phyloP scores from a whole-genome alignment of 2,888 invertebrate genomes.

The Achlya flavicornis region DNA sequence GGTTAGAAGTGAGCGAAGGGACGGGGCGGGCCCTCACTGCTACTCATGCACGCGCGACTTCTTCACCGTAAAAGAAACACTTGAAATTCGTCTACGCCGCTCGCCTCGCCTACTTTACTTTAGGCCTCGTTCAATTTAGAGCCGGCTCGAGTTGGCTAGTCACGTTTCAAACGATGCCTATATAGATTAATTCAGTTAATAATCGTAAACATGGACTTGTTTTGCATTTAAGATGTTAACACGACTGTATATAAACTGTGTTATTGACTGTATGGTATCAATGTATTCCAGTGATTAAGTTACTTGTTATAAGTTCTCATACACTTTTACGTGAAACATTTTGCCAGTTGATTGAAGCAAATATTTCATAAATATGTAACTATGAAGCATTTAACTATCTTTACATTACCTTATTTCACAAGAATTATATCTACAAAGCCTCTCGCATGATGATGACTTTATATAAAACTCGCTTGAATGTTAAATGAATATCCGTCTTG shows the following conservation, averaged over 20 bases:
- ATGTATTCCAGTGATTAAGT: background rate
- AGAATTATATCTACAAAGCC: too few species aligned
- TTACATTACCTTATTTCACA: too few species aligned
- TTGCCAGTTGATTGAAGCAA: too few species aligned
- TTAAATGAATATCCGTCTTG: too few species aligned
- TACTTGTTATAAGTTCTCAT: too few species aligned
- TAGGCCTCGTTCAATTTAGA: constrained; percentile 57
- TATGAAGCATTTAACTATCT: too few species aligned
- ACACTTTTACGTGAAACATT: too few species aligned
- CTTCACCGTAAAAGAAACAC: constrained; percentile 73
- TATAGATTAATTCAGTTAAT: constrained; percentile 21
- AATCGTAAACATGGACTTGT: background rate
- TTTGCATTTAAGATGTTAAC: background rate
- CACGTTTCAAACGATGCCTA: constrained; percentile 46
- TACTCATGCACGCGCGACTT: constrained; percentile 73
- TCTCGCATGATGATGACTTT: too few species aligned
- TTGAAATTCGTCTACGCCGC: constrained; percentile 73
- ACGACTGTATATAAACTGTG: background rate
- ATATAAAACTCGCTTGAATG: too few species aligned
- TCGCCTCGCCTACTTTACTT: constrained; percentile 59
- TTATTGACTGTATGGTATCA: background rate
- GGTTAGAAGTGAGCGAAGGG: constrained; percentile 29
- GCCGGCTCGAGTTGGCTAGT: constrained; percentile 50
- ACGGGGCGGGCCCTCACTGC: constrained; percentile 28
- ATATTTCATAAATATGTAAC: too few species aligned